Evolutionary conservation across 2,797 vertebrate species (phyloP).

Genomic region (Etheostoma nigrum): DNA sequence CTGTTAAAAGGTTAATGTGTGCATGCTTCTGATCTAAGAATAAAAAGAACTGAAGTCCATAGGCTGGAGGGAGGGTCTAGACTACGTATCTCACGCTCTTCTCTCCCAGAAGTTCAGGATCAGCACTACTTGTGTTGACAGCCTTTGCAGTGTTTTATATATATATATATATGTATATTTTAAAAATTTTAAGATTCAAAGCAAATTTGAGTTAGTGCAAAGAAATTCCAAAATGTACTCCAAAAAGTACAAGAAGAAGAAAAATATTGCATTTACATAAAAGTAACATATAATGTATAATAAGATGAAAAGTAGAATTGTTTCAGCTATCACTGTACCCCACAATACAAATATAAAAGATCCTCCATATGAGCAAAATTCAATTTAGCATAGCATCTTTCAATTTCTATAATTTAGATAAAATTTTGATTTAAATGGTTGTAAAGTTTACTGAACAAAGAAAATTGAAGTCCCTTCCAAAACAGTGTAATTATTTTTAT

Average conservation of each 20-base stretch:
- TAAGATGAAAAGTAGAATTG: not conserved
- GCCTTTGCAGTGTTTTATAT: not conserved
- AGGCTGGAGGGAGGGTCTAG: not conserved
- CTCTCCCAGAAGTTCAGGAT: not conserved
- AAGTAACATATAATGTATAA: not conserved
- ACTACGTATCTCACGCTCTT: not conserved
- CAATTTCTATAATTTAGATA: not conserved
- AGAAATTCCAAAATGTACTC: not conserved
- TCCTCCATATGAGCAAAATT: not conserved
- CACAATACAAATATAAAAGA: not conserved
- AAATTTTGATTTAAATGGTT: not conserved
- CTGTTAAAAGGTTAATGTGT: not conserved
- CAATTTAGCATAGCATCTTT: not conserved
- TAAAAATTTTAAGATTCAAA: not conserved
- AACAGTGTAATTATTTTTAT: conserved; percentile 8
- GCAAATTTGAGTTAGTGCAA: too few relatives aligned
- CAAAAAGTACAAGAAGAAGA: not conserved
- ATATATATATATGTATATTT: too few relatives aligned
- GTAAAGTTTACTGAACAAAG: not conserved
- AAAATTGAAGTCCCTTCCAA: not conserved
- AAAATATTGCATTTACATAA: too few relatives aligned
- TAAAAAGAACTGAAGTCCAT: not conserved
- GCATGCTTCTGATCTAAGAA: not conserved
- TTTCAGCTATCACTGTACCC: not conserved
- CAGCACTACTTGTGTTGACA: not conserved